Percentiles rank a stretch among this genome's conserved stretches.
These are phyloP conservation scores for Acanthosoma haemorrhoidale DNA, from an alignment of 2,888 invertebrate species.

Conservation along the genomic window DNA sequence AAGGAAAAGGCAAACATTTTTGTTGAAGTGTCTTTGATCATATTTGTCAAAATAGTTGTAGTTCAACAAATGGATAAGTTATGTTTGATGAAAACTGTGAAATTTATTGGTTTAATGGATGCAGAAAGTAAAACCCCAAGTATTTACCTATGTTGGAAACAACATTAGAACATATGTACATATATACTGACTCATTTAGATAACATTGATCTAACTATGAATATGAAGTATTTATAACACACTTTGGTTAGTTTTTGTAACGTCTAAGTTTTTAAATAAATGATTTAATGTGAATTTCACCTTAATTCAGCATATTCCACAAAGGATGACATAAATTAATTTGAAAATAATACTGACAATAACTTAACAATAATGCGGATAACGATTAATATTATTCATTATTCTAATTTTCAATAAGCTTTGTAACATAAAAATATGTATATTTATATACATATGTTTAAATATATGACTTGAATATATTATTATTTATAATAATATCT, in stretches of 20 bases:
- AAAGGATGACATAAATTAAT: neutral
- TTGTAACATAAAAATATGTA: neutral
- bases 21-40: too few relatives aligned
- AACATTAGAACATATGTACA: neutral
- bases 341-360: conserved; percentile 6
- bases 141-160: neutral
- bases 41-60: too few relatives aligned
- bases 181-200: neutral
- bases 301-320: neutral
- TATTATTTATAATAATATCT: neutral
- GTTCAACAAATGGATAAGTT: too few relatives aligned
- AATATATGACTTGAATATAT: neutral
- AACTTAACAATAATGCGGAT: neutral
- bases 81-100: too few relatives aligned
- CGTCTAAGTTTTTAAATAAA: neutral
- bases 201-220: neutral
- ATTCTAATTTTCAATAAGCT: neutral
- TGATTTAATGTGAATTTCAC: neutral
- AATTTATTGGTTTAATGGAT: too few relatives aligned
- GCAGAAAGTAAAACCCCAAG: neutral
- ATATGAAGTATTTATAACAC: conserved; percentile 16
- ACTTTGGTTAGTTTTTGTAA: conserved; percentile 3
- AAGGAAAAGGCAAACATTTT: too few relatives aligned
- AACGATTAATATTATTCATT: neutral
- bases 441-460: neutral